Evolutionary conservation across 2,888 invertebrate species (phyloP), one percentile per base, ranked within the genome.

Genomic region (Lasioglossum vierecki): DNA sequence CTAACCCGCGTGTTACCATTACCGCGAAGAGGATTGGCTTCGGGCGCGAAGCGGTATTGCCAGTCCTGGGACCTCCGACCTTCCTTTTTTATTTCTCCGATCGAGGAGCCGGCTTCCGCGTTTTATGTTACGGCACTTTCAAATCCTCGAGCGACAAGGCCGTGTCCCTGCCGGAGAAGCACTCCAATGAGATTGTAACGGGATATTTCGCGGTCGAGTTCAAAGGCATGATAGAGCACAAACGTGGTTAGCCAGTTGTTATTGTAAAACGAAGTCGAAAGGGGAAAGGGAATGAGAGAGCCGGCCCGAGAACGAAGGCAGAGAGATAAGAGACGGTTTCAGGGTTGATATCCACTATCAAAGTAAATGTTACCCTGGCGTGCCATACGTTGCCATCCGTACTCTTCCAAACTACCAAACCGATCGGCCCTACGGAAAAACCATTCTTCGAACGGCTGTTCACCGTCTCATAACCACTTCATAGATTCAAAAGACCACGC

Each of bases 351-450:
- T 92, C 90, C 91, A 92, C 92, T 91, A 92, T 91, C 92, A 90
- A 91, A 92, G 90, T 91, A 76, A 90, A 92, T 89, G 91, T 91
- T 92, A 92, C 93, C 92, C 93, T 76, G 78, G 90, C 88, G 93
- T 87, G 89, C 89, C 91, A 88, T 93, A 93, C 90, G 91, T 93
- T 93, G 91, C 84, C n/a, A 86, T 87, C 88, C 86, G 88, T 85
- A 88, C 89, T 91, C 86, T 89, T 87, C 90, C 88, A 91, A 92
- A 92, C 91, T 89, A 90, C 89, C 88, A 91, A 89, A 89, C 90
- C 91, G 87, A 79, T 84, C 88, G 88, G 90, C 78, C 26, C 80
- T 49, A 39, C 72, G 73, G 79, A 79, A 30, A 82, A 86, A 85
- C 78, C 74, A 76, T 81, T 84, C 71, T 68, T 15, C 35, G 84